These are phyloP conservation scores for Keiferia lycopersicella DNA, from an alignment of 2,888 invertebrate genomes.

Conservation along the genomic window DNA sequence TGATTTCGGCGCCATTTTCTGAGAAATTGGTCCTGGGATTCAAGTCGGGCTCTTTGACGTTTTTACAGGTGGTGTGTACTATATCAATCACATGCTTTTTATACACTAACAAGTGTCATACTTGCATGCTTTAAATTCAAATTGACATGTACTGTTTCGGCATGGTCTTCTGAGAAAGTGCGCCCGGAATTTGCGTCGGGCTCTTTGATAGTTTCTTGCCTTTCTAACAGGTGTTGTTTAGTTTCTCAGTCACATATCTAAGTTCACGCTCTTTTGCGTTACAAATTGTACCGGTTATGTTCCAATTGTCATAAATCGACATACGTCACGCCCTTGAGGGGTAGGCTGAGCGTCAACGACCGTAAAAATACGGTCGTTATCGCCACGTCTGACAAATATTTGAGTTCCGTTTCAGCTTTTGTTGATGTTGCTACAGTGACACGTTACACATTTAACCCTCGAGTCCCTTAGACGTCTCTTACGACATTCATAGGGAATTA, in stretches of 20 bases:
- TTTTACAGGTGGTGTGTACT: neutral
- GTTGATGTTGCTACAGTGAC: too few relatives aligned
- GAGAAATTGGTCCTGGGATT: neutral
- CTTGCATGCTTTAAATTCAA: too few relatives aligned
- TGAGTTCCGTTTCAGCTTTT: too few relatives aligned
- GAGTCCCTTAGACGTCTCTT: too few relatives aligned
- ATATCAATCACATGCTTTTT: neutral
- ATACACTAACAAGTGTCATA: neutral
- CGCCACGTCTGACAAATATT: too few relatives aligned
- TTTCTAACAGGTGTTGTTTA: neutral
- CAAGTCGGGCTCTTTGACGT: neutral
- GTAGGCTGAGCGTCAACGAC: too few relatives aligned
- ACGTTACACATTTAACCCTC: too few relatives aligned
- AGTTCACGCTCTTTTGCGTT: neutral
- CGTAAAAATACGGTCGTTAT: too few relatives aligned
- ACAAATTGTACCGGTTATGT: neutral
- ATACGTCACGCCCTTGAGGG: too few relatives aligned
- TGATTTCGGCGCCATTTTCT: neutral
- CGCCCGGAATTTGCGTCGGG: neutral
- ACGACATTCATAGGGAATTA: too few relatives aligned
- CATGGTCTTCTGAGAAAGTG: neutral
- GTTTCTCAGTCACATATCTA: neutral
- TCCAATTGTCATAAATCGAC: too few relatives aligned
- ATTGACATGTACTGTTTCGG: neutral
- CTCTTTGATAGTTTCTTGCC: neutral